phyloP scores from a whole-genome alignment of 2,113 vertebrate species.

The Noturus placidus region DNA sequence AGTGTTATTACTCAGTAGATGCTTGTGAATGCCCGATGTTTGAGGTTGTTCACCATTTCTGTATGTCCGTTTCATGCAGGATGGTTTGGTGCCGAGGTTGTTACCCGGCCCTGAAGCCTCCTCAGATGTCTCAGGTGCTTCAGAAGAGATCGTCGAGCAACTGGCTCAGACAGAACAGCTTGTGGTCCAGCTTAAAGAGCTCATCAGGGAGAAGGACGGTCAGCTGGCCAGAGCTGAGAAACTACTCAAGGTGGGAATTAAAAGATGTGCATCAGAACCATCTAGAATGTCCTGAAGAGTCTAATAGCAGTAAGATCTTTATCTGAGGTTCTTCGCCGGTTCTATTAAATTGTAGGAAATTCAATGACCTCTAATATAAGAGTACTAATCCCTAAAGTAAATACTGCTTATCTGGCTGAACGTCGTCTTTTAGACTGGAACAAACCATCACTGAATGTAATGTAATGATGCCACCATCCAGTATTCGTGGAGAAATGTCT shows the following conservation, averaged over 20 bases:
- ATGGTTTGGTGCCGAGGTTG: constrained; percentile 66
- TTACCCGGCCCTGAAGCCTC: constrained; percentile 55
- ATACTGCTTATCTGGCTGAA: not conserved
- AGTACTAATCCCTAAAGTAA: not conserved
- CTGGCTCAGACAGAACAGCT: constrained; percentile 83
- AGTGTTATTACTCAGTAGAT: not conserved
- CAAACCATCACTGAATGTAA: not conserved
- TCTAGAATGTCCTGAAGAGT: not conserved
- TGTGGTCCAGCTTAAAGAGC: constrained; percentile 84
- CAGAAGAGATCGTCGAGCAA: constrained; percentile 78
- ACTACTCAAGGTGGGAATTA: constrained; percentile 74
- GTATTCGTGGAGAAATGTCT: not conserved
- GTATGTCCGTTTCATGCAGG: constrained; percentile 51
- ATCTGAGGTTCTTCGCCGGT: not conserved
- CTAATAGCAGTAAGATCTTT: not conserved
- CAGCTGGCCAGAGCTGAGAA: constrained; percentile 78
- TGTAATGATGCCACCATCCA: too few species aligned
- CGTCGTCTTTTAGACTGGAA: not conserved
- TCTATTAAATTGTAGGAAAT: not conserved
- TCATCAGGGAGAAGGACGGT: constrained; percentile 84
- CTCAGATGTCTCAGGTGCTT: constrained; percentile 52
- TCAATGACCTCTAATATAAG: not conserved
- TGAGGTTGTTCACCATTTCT: not conserved
- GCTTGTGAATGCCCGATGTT: not conserved
- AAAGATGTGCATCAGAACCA: not conserved